Evolutionary conservation across 1,140 invertebrate species (phyloP).

Genomic region (Ceratina calcarata): DNA sequence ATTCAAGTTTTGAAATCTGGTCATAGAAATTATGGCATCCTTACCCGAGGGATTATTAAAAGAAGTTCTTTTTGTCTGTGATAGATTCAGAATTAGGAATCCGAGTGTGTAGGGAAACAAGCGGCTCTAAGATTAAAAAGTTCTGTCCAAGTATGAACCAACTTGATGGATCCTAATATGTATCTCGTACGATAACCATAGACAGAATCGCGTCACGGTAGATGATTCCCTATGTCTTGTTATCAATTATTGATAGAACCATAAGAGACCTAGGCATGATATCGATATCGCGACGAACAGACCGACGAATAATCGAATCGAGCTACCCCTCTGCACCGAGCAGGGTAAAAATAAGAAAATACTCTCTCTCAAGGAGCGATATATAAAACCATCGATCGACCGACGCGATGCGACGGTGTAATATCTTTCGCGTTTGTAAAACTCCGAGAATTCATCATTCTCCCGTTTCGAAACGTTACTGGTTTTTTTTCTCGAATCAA

Average conservation of each 20-base stretch:
- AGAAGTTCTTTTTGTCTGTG: no score
- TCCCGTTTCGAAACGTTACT: no score
- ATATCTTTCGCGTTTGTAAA: constrained; percentile 2
- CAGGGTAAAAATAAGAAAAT: constrained; percentile 29
- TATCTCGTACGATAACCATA: neutral
- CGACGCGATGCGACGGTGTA: neutral
- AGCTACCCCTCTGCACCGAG: neutral
- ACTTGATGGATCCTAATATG: no score
- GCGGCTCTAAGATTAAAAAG: no score
- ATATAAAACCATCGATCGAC: constrained; percentile 29
- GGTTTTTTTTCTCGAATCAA: constrained; percentile 8
- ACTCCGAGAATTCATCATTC: neutral
- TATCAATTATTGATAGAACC: constrained; percentile 33
- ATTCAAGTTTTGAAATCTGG: no score
- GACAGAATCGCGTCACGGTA: neutral
- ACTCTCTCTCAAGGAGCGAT: constrained; percentile 25
- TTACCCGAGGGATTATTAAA: no score
- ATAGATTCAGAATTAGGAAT: no score
- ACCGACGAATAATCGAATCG: constrained; percentile 24
- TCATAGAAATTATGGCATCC: no score
- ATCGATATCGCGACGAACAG: constrained; percentile 11
- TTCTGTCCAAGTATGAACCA: no score
- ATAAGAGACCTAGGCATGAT: neutral
- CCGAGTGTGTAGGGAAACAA: no score
- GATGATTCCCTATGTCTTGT: neutral